Evolutionary conservation across 2,888 invertebrate species (phyloP).

Genomic region (Tetrapedia diversipes): DNA sequence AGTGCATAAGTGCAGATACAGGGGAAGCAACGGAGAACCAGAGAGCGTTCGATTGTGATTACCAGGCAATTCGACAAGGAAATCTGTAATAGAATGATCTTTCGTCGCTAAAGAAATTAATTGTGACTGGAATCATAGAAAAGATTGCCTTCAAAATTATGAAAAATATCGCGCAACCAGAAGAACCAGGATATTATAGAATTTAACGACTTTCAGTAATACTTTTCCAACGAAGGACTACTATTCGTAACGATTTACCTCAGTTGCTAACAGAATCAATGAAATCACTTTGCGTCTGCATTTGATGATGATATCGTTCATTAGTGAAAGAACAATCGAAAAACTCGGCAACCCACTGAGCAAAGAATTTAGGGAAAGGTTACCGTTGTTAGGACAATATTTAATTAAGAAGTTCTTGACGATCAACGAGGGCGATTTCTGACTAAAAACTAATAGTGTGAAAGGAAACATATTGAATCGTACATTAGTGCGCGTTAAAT

Average conservation of each 20-base stretch:
- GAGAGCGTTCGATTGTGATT: constrained; percentile 1
- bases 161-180: not conserved
- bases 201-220: not conserved
- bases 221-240: not conserved
- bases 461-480: no score
- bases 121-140: not conserved
- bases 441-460: no score
- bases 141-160: not conserved
- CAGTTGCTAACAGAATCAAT: not conserved
- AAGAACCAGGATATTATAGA: not conserved
- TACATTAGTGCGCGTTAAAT: no score
- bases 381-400: no score
- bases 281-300: no score
- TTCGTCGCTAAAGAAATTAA: not conserved
- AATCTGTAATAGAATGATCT: not conserved
- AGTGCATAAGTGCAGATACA: not conserved
- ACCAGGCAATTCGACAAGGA: not conserved
- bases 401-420: not conserved
- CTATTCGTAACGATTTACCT: not conserved
- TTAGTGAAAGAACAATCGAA: not conserved
- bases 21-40: not conserved
- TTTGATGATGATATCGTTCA: no score
- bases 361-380: not conserved
- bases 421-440: no score
- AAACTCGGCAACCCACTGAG: no score